Percentiles rank a stretch among this genome's conserved stretches.
Evolutionary conservation across 2,888 invertebrate species (phyloP).

Genomic region (Melanostoma scalare): DNA sequence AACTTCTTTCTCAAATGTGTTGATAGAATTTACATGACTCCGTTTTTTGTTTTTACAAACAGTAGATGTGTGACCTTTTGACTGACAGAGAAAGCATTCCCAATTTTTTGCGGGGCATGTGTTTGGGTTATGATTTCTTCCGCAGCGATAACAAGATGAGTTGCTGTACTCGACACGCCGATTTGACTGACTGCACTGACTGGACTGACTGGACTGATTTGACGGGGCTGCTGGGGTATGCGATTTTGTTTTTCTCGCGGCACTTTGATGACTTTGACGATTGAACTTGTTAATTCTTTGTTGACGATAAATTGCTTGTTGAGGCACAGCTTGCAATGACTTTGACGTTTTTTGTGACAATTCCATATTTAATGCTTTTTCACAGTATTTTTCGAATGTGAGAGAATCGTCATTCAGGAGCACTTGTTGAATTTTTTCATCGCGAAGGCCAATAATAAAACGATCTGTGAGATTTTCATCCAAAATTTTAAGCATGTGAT

Average conservation of each 20-base stretch:
- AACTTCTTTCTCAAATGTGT: not conserved
- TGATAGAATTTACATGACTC: not conserved
- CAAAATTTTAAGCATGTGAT: slow-evolving; percentile 31
- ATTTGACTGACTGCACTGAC: slow-evolving; percentile 15
- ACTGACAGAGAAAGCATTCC: too few species aligned
- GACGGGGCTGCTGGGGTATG: slow-evolving; percentile 10
- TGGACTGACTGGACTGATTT: not conserved
- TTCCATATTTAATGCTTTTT: slow-evolving; percentile 28
- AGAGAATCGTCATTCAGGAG: slow-evolving; percentile 16
- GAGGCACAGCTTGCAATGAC: slow-evolving; percentile 13
- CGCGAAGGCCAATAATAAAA: slow-evolving; percentile 72
- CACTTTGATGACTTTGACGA: slow-evolving; percentile 1
- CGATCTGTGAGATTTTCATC: slow-evolving; percentile 38
- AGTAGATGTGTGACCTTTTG: slow-evolving; percentile 14
- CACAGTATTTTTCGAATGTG: slow-evolving; percentile 12
- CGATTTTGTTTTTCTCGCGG: not conserved
- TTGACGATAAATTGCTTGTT: slow-evolving; percentile 13
- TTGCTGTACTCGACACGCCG: not conserved
- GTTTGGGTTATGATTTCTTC: slow-evolving; percentile 5
- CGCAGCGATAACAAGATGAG: slow-evolving; percentile 4
- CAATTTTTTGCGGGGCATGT: slow-evolving; percentile 6
- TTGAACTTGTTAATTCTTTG: not conserved
- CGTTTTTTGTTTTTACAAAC: not conserved
- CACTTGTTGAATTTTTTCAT: slow-evolving; percentile 19
- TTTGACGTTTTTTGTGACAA: slow-evolving; percentile 28